Evolutionary conservation across 2,797 vertebrate genomes (phyloP).

Genomic region (Borostomias antarcticus): DNA sequence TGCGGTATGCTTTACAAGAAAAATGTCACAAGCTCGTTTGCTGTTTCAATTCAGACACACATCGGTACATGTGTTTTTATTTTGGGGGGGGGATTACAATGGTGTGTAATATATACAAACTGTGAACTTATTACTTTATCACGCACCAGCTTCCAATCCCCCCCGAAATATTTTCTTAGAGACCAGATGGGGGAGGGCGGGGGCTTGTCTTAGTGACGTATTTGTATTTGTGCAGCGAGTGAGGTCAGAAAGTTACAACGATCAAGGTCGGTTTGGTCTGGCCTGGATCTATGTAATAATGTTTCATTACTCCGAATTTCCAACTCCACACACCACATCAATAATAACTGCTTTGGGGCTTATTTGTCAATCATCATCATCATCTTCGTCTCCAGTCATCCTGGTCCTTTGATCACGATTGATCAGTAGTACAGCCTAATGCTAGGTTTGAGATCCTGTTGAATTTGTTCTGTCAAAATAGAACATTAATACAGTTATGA

Average conservation of each 20-base stretch:
- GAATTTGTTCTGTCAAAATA: too few relatives aligned
- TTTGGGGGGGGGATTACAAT: neutral
- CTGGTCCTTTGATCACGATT: too few relatives aligned
- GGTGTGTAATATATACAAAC: neutral
- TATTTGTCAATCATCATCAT: too few relatives aligned
- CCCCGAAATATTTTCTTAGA: neutral
- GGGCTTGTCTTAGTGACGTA: slow-evolving; percentile 55
- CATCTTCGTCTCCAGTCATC: too few relatives aligned
- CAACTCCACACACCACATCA: neutral
- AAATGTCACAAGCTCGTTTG: neutral
- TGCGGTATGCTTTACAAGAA: neutral
- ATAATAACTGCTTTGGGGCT: too few relatives aligned
- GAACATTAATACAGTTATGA: neutral
- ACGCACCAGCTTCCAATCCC: neutral
- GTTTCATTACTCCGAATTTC: neutral
- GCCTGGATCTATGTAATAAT: slow-evolving; percentile 48
- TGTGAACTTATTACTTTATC: neutral
- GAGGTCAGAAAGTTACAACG: slow-evolving; percentile 11
- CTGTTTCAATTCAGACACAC: accelerated
- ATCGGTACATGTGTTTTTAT: neutral
- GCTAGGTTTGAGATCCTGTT: too few relatives aligned
- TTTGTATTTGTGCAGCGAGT: slow-evolving; percentile 57
- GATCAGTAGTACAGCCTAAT: too few relatives aligned
- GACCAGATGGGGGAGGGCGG: slow-evolving; percentile 41
- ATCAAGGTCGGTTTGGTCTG: slow-evolving; percentile 47